phyloP scores from a whole-genome alignment of 2,797 vertebrate genomes.

The Percopsis omiscomaycus region DNA sequence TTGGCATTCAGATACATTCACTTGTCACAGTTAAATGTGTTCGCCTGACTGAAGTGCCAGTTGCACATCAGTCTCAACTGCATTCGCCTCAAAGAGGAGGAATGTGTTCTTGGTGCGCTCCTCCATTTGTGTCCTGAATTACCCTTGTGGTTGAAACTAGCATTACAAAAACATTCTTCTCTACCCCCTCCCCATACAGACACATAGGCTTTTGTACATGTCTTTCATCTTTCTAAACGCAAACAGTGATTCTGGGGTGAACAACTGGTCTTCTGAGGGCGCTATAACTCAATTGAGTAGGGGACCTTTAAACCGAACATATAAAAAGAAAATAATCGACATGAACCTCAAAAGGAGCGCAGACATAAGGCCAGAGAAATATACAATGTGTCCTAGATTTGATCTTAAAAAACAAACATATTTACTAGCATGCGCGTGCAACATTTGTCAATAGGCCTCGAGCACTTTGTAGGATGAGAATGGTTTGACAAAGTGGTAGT shows the following conservation, averaged over 20 bases:
- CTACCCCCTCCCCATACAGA: slow-evolving; percentile 25
- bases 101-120: not conserved
- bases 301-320: slow-evolving; percentile 24
- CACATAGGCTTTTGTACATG: no score
- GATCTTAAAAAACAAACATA: slow-evolving; percentile 56
- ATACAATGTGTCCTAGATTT: slow-evolving; percentile 71
- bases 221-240: no score
- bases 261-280: slow-evolving; percentile 58
- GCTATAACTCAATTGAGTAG: not conserved
- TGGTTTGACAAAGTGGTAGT: slow-evolving; percentile 99
- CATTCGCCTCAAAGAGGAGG: no score
- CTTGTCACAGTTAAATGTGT: slow-evolving; percentile 81
- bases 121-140: not conserved
- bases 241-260: slow-evolving; percentile 10
- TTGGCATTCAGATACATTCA: slow-evolving; percentile 93
- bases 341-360: slow-evolving; percentile 75
- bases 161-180: no score
- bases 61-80: slow-evolving; percentile 37
- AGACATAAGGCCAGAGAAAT: slow-evolving; percentile 76
- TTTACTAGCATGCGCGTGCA: slow-evolving; percentile 87
- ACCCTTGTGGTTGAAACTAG: no score
- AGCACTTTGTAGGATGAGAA: slow-evolving; percentile 99
- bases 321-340: slow-evolving; percentile 40
- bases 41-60: slow-evolving; percentile 60
- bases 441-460: slow-evolving; percentile 99